Conservation (phyloP, 2,888 invertebrate species). For the Platypus cylindrus region DNA sequence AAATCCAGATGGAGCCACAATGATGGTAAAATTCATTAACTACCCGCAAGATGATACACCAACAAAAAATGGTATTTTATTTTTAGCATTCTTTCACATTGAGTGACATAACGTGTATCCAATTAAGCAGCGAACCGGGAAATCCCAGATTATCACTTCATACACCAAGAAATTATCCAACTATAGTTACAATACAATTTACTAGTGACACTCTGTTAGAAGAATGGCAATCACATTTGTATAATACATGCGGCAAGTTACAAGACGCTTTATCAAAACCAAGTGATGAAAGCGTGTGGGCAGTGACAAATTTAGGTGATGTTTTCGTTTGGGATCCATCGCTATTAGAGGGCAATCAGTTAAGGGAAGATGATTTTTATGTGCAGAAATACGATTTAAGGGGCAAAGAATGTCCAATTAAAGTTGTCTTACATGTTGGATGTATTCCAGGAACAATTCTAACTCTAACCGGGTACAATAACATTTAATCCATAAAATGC, state of each 20-base stretch:
- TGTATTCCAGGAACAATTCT: conserved; percentile 60
- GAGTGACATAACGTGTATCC: conserved; percentile 63
- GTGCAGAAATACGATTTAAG: conserved; percentile 56
- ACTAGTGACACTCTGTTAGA: conserved; percentile 74
- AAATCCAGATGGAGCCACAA: conserved; percentile 63
- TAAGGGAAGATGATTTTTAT: conserved; percentile 39
- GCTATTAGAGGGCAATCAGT: conserved; percentile 43
- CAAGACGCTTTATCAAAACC: conserved; percentile 44
- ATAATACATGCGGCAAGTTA: conserved; percentile 40
- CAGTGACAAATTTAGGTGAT: conserved; percentile 65
- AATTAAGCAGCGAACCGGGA: conserved; percentile 68
- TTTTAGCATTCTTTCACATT: conserved; percentile 55
- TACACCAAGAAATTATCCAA: conserved; percentile 48
- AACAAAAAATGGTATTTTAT: conserved; percentile 6
- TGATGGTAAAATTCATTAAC: conserved; percentile 43
- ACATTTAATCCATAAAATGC: too few relatives aligned
- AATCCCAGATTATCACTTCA: conserved; percentile 64
- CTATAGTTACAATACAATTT: conserved; percentile 62
- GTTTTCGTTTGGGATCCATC: conserved; percentile 69
- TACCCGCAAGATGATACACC: neutral
- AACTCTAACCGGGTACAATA: conserved; percentile 46
- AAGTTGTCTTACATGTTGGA: conserved; percentile 40
- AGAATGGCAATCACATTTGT: conserved; percentile 76
- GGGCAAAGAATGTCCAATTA: conserved; percentile 41
- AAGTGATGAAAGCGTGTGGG: conserved; percentile 62